Evolutionary conservation across 1,140 invertebrate species (phyloP).

Genomic region (Trichomalopsis sarcophagae): DNA sequence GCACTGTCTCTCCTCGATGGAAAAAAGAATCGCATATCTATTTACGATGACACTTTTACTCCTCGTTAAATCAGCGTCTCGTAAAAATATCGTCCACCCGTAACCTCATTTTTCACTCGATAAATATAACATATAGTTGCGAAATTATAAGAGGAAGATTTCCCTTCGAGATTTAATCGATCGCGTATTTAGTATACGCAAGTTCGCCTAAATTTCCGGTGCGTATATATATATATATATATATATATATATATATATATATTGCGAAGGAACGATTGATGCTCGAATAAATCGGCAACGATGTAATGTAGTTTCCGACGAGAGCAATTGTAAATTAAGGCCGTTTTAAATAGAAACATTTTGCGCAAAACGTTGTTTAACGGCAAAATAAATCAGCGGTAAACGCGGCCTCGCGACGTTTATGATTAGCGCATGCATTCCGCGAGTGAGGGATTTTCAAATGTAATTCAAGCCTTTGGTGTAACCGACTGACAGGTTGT

Average conservation of each 20-base stretch:
- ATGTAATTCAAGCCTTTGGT: too few species aligned
- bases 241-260: too few species aligned
- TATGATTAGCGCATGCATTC: background rate
- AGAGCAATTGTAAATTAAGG: background rate
- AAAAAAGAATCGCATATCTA: conserved; percentile 4
- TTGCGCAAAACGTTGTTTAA: background rate
- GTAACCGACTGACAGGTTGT: too few species aligned
- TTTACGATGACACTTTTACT: conserved; percentile 40
- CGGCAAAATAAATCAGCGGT: background rate
- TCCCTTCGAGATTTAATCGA: too few species aligned
- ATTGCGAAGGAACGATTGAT: background rate
- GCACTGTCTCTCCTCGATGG: too few species aligned
- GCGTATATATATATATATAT: too few species aligned
- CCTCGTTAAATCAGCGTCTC: conserved; percentile 28
- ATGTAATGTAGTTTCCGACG: background rate
- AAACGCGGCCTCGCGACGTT: background rate
- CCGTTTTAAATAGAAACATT: background rate
- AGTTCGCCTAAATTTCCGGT: background rate
- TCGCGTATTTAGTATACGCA: too few species aligned
- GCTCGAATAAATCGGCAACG: background rate
- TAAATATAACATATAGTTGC: too few species aligned
- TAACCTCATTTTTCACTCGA: background rate
- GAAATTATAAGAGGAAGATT: too few species aligned
- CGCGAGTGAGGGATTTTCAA: too few species aligned
- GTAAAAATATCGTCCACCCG: background rate